A percentile compares a stretch with the other conserved stretches of the same genome.
phyloP scores from a whole-genome alignment of 2,888 invertebrate genomes.

The Diadegma fenestrale region DNA sequence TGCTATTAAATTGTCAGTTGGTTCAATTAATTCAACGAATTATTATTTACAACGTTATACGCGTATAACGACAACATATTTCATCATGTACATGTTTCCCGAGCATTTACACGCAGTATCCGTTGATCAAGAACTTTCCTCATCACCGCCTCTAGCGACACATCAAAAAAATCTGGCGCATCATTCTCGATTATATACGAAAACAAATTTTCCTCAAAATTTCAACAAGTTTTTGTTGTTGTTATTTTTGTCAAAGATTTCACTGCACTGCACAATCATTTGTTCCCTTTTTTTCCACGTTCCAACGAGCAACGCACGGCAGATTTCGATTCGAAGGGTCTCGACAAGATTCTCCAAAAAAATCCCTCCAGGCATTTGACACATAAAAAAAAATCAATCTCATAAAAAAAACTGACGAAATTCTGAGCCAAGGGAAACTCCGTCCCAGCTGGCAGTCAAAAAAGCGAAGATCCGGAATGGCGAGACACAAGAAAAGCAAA shows the following conservation, averaged over 20 bases:
- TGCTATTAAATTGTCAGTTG: constrained; percentile 49
- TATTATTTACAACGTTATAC: constrained; percentile 57
- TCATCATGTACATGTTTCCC: constrained; percentile 24
- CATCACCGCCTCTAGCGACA: not conserved
- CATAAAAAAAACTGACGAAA: not conserved
- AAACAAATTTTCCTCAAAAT: not conserved
- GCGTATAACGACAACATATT: constrained; percentile 17
- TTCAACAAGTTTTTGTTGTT: not conserved
- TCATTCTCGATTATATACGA: not conserved
- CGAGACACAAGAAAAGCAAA: not conserved
- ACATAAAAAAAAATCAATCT: not conserved
- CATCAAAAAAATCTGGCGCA: not conserved
- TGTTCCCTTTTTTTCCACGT: not conserved
- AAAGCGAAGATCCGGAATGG: not conserved
- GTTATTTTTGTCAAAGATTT: not conserved
- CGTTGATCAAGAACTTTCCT: constrained; percentile 28
- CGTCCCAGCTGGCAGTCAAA: not conserved
- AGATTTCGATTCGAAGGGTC: no score
- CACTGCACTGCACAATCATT: not conserved
- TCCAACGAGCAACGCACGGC: not conserved
- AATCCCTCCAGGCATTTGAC: not conserved
- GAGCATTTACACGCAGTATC: constrained; percentile 53
- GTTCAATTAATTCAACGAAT: constrained; percentile 51
- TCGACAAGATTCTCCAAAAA: not conserved
- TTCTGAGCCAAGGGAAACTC: not conserved